These are phyloP conservation scores for Pantelozetes paolii DNA, from an alignment of 2,888 invertebrate species.

Conservation along the genomic window DNA sequence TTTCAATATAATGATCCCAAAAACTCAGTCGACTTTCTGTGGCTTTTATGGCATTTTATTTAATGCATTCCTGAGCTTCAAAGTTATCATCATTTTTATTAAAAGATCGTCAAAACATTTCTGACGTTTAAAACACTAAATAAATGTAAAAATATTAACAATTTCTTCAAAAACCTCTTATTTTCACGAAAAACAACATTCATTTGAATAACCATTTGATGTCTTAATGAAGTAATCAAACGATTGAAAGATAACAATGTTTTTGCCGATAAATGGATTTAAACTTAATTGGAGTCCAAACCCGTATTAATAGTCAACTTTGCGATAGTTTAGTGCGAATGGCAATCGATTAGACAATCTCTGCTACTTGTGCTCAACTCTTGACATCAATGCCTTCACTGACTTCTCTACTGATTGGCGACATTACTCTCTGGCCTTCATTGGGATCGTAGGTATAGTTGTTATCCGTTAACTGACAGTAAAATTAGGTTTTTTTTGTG, in stretches of 20 bases:
- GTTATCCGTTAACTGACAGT: constrained; percentile 18
- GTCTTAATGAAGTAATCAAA: not conserved
- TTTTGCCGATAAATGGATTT: constrained; percentile 5
- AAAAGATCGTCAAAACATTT: constrained; percentile 1
- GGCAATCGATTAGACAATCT: constrained; percentile 10
- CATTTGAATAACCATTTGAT: not conserved
- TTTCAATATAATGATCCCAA: constrained; percentile 5
- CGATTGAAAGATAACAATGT: not conserved
- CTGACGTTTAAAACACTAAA: not conserved
- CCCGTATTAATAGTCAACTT: not conserved
- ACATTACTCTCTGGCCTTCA: constrained; percentile 3
- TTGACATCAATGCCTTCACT: not conserved
- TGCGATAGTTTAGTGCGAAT: not conserved
- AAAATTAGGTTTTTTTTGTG: constrained; percentile 25
- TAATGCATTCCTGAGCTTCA: constrained; percentile 23
- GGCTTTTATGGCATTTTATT: constrained; percentile 1
- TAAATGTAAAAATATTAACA: not conserved
- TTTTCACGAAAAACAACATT: not conserved
- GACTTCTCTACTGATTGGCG: constrained; percentile 6
- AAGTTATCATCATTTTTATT: constrained; percentile 27
- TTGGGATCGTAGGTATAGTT: not conserved
- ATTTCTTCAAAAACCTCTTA: not conserved
- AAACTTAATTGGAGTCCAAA: not conserved
- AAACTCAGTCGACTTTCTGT: not conserved
- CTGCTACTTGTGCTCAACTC: not conserved